phyloP scores from a whole-genome alignment of 1,140 invertebrate genomes.

The Odontomachus brunneus region DNA sequence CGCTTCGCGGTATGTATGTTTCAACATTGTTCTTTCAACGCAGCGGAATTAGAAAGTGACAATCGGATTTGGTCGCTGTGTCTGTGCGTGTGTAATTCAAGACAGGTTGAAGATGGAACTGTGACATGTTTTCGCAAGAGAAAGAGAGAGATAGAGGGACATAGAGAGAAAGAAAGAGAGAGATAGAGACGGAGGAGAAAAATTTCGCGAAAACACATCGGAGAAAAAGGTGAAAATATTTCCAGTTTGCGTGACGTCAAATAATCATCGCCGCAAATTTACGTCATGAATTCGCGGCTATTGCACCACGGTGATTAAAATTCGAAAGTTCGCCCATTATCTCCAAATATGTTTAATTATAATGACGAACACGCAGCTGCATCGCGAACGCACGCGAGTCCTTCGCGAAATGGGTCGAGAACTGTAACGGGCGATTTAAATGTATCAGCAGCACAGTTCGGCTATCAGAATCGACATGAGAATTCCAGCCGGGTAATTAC shows the following conservation, averaged over 20 bases:
- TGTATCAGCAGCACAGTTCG: background rate
- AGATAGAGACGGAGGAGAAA: no score
- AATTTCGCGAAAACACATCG: background rate
- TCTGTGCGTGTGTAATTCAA: no score
- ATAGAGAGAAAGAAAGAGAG: no score
- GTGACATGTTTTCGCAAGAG: no score
- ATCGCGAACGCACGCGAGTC: constrained; percentile 34
- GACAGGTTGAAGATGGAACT: no score
- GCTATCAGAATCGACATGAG: constrained; percentile 11
- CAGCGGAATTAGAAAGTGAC: constrained; percentile 9
- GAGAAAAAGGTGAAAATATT: background rate
- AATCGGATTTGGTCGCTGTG: background rate
- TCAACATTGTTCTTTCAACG: background rate
- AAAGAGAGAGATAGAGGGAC: no score
- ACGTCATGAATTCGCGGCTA: background rate
- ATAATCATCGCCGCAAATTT: constrained; percentile 12
- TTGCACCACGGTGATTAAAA: constrained; percentile 25
- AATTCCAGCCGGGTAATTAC: constrained; percentile 46
- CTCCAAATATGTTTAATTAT: constrained; percentile 53
- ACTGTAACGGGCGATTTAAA: constrained; percentile 1
- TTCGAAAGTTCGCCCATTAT: constrained; percentile 51
- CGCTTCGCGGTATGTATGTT: constrained; percentile 9
- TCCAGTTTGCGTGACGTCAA: background rate
- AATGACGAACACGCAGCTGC: constrained; percentile 34
- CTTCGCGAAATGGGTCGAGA: constrained; percentile 23